Percentiles rank a stretch among this genome's conserved stretches.
These are phyloP conservation scores for Scaeva pyrastri DNA, from an alignment of 2,888 invertebrate species.

Conservation along the genomic window DNA sequence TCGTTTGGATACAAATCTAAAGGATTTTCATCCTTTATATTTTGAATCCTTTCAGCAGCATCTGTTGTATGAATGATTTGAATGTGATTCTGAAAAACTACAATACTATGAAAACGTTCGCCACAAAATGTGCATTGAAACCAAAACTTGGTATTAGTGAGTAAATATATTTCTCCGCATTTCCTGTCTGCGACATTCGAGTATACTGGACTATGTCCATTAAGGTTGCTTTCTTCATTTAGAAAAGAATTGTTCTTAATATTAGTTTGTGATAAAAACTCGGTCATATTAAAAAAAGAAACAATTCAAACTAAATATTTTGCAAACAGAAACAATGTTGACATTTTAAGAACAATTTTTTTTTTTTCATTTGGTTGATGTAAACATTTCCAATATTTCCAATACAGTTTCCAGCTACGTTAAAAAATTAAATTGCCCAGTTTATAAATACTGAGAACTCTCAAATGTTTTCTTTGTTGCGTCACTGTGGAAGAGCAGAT, in stretches of 20 bases:
- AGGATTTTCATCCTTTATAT: not conserved
- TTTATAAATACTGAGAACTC: too few species aligned
- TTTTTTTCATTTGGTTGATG: too few species aligned
- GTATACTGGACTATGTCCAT: not conserved
- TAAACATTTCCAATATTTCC: too few species aligned
- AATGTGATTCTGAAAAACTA: slow-evolving; percentile 10
- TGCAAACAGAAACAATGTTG: not conserved
- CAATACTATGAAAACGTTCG: slow-evolving; percentile 9
- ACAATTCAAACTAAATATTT: not conserved
- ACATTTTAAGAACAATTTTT: not conserved
- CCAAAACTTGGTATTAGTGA: not conserved
- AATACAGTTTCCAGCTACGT: too few species aligned
- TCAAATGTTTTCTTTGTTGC: too few species aligned
- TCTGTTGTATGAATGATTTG: not conserved
- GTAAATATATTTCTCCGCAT: slow-evolving; percentile 15
- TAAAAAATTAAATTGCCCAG: too few species aligned
- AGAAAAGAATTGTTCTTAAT: not conserved
- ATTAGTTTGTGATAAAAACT: not conserved
- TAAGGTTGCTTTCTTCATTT: not conserved
- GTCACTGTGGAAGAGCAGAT: too few species aligned
- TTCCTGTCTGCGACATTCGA: not conserved
- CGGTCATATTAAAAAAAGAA: not conserved
- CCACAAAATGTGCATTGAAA: slow-evolving; percentile 6
- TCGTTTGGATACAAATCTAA: not conserved
- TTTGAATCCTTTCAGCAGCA: not conserved